phyloP scores from a whole-genome alignment of 2,113 vertebrate species.

The Zootoca vivipara region DNA sequence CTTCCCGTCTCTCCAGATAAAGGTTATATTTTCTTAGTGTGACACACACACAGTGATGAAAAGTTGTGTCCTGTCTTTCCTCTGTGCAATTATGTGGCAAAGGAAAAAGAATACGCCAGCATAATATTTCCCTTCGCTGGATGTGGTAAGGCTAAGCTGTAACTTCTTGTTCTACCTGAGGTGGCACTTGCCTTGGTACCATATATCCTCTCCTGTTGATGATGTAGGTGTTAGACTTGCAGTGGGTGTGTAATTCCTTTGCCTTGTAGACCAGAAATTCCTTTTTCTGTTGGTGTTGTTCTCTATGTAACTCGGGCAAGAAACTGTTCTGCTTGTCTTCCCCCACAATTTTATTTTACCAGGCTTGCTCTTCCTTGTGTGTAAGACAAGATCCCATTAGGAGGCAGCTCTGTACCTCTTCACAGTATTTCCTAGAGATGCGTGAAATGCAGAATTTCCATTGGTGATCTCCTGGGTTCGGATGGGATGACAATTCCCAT shows the following conservation, averaged over 20 bases:
- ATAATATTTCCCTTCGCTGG: neutral
- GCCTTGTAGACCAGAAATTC: neutral
- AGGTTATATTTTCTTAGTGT: too few relatives aligned
- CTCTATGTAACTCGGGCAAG: neutral
- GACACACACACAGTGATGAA: neutral
- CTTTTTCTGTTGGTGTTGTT: neutral
- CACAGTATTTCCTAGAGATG: neutral
- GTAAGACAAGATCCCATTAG: neutral
- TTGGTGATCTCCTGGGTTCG: neutral
- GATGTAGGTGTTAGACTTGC: neutral
- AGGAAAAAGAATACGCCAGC: neutral
- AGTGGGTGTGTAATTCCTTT: neutral
- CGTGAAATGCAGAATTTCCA: neutral
- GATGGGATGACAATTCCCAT: neutral
- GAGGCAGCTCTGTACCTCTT: neutral
- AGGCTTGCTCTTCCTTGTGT: neutral
- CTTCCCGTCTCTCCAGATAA: too few relatives aligned
- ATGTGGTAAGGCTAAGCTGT: neutral
- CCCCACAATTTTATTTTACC: neutral
- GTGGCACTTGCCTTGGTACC: neutral
- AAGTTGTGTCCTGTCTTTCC: neutral
- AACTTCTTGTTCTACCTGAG: neutral
- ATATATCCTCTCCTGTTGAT: neutral
- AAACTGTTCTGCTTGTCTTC: neutral
- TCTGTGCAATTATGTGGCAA: neutral